Conservation (phyloP, 2,888 invertebrate genomes). For the Alloplasta piceator region DNA sequence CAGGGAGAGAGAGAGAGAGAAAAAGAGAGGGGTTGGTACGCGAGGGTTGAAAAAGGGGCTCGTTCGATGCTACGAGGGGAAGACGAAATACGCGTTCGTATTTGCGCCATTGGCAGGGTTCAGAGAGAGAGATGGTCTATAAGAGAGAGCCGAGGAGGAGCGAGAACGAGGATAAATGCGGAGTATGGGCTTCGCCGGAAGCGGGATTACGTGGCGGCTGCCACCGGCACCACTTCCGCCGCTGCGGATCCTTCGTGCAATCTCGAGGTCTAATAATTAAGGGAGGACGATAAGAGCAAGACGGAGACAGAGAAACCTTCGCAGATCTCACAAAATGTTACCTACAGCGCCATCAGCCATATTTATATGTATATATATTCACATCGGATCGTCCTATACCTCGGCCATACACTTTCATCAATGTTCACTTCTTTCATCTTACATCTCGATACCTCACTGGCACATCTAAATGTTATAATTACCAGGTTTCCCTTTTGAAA, state of each 20-base stretch:
- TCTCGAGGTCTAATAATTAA: constrained; percentile 63
- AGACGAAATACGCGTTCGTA: constrained; percentile 44
- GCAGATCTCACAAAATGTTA: constrained; percentile 41
- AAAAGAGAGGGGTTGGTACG: constrained; percentile 12
- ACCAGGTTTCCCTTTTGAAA: background rate
- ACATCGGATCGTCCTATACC: constrained; percentile 31
- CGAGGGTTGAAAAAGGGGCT: constrained; percentile 52
- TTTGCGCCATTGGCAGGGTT: constrained; percentile 24
- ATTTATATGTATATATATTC: background rate
- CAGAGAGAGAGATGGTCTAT: background rate
- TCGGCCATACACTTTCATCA: constrained; percentile 30
- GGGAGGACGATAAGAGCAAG: constrained; percentile 36
- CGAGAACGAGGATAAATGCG: constrained; percentile 37
- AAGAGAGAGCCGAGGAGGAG: background rate
- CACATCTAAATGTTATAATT: constrained; percentile 52
- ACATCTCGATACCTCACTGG: constrained; percentile 14
- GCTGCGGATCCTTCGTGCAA: constrained; percentile 61
- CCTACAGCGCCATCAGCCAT: constrained; percentile 29
- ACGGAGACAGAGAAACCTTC: background rate
- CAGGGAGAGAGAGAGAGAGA: constrained; percentile 7
- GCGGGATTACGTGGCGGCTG: constrained; percentile 63
- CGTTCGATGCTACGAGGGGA: constrained; percentile 67
- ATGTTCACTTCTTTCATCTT: constrained; percentile 44
- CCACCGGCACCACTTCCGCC: constrained; percentile 62
- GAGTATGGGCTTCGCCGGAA: constrained; percentile 44